phyloP scores from a whole-genome alignment of 1,140 invertebrate species.

The Acromyrmex echinatior region DNA sequence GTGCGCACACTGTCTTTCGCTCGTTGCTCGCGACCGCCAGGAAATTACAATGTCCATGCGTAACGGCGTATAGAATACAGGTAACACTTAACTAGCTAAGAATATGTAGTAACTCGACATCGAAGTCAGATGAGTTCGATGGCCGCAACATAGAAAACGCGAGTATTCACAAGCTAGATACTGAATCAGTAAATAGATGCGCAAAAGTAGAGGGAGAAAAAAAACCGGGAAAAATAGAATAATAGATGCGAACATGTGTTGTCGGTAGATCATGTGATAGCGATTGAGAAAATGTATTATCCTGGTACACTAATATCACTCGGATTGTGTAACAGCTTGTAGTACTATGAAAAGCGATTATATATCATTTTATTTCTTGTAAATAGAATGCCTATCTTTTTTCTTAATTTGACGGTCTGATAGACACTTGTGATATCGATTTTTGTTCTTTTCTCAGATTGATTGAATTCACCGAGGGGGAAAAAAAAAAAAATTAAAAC shows the following conservation, averaged over 20 bases:
- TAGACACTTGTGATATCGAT: neutral
- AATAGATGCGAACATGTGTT: neutral
- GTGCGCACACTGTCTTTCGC: constrained; percentile 40
- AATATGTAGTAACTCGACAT: constrained; percentile 72
- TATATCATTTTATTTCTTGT: constrained; percentile 3
- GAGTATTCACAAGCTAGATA: constrained; percentile 71
- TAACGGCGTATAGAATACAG: constrained; percentile 63
- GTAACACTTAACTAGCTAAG: constrained; percentile 72
- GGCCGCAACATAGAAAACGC: constrained; percentile 72
- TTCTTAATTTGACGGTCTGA: neutral
- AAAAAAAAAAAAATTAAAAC: constrained; percentile 15
- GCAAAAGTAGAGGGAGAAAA: constrained; percentile 14
- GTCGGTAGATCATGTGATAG: neutral
- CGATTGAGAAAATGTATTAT: constrained; percentile 36
- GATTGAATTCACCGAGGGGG: neutral
- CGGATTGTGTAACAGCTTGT: constrained; percentile 22
- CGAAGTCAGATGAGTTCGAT: constrained; percentile 61
- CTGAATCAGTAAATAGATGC: constrained; percentile 41
- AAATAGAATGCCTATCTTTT: neutral
- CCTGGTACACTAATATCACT: neutral
- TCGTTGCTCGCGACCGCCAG: constrained; percentile 68
- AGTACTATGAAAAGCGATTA: neutral
- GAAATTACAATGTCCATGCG: constrained; percentile 76
- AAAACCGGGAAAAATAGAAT: constrained; percentile 10
- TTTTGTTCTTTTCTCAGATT: neutral